phyloP scores from a whole-genome alignment of 2,888 invertebrate genomes.

The Eilema griseolum region DNA sequence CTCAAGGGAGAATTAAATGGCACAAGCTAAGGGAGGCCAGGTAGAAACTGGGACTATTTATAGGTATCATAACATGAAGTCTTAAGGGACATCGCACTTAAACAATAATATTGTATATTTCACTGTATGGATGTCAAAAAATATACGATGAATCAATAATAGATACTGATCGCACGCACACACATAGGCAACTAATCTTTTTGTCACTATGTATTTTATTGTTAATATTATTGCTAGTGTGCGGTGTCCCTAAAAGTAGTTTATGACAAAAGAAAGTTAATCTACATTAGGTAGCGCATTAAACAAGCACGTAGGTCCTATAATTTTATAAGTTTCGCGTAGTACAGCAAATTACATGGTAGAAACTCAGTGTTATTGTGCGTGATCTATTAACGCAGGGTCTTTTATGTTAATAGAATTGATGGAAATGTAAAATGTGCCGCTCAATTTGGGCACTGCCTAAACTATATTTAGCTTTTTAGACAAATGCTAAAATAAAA shows the following conservation, averaged over 20 bases:
- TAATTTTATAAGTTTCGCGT: constrained; percentile 47
- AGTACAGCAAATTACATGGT: constrained; percentile 33
- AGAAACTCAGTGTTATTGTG: constrained; percentile 32
- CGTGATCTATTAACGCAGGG: constrained; percentile 26
- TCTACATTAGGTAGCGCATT: constrained; percentile 42
- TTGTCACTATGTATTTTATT: too few relatives aligned
- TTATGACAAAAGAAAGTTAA: constrained; percentile 46
- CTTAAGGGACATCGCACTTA: too few relatives aligned
- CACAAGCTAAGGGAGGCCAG: constrained; percentile 4
- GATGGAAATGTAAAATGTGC: constrained; percentile 10
- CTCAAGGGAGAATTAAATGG: constrained; percentile 10
- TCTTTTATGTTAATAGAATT: background rate
- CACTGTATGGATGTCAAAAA: too few relatives aligned
- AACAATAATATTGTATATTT: too few relatives aligned
- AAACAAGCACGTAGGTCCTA: constrained; percentile 44
- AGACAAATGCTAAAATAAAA: background rate
- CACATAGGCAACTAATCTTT: too few relatives aligned
- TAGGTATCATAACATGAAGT: constrained; percentile 10
- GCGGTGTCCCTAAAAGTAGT: background rate
- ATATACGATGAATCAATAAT: too few relatives aligned
- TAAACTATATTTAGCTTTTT: background rate
- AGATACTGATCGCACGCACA: too few relatives aligned
- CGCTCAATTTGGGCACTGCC: background rate
- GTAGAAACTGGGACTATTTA: constrained; percentile 9
- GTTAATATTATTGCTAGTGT: constrained; percentile 8